phyloP scores from a whole-genome alignment of 2,113 vertebrate species.

The Stegastes partitus region DNA sequence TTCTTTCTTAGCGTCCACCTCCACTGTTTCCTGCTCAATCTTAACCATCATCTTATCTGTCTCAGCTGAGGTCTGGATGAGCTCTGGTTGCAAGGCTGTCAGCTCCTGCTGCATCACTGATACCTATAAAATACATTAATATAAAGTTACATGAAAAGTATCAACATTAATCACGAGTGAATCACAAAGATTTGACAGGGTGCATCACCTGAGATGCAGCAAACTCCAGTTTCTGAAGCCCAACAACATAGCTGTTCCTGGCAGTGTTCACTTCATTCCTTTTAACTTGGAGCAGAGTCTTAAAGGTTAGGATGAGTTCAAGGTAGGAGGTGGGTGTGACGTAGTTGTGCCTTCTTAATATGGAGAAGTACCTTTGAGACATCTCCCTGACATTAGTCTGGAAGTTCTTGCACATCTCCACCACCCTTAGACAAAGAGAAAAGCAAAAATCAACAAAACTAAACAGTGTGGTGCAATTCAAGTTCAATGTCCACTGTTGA shows the following conservation, averaged over 20 bases:
- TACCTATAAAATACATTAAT: conserved; percentile 81
- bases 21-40: conserved; percentile 89
- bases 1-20: conserved; percentile 93
- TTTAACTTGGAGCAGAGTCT: conserved; percentile 88
- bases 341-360: conserved; percentile 91
- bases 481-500: neutral
- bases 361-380: conserved; percentile 86
- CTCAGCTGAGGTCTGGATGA: conserved; percentile 91
- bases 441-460: neutral
- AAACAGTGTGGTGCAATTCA: no score
- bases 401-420: conserved; percentile 93
- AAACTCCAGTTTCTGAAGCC: conserved; percentile 93
- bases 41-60: conserved; percentile 92
- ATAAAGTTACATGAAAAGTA: neutral
- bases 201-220: conserved; percentile 89
- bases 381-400: conserved; percentile 89
- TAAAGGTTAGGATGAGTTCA: conserved; percentile 94
- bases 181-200: neutral
- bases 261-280: conserved; percentile 89
- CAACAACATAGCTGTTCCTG: conserved; percentile 89
- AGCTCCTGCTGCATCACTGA: conserved; percentile 92
- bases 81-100: conserved; percentile 92
- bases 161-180: neutral
- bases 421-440: conserved; percentile 84
- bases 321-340: conserved; percentile 95